These are phyloP conservation scores for Drosophila ironensis DNA, from an alignment of 1,140 invertebrate species.

Conservation along the genomic window DNA sequence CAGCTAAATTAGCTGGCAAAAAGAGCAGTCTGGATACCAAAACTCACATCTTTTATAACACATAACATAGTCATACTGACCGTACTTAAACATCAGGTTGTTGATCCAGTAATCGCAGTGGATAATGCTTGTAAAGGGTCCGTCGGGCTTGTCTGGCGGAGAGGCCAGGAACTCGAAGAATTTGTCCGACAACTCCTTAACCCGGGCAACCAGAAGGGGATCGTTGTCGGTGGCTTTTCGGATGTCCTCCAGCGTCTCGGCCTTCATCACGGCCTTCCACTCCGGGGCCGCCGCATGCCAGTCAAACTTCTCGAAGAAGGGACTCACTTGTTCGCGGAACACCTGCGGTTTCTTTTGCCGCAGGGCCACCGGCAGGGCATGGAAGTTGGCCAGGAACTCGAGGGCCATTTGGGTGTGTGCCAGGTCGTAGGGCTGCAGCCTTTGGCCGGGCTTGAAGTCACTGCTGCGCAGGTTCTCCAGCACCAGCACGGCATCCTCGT, in stretches of 20 bases:
- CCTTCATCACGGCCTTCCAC: slow-evolving; percentile 49
- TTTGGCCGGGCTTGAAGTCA: slow-evolving; percentile 82
- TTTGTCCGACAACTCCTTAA: slow-evolving; percentile 32
- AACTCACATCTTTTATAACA: no score
- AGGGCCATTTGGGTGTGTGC: slow-evolving; percentile 82
- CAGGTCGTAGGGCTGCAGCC: slow-evolving; percentile 83
- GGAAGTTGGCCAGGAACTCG: slow-evolving; percentile 83
- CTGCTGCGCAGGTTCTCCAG: slow-evolving; percentile 84
- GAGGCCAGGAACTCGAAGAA: slow-evolving; percentile 50
- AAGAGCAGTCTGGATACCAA: no score
- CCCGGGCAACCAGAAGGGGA: slow-evolving; percentile 10
- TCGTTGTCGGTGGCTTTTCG: slow-evolving; percentile 44
- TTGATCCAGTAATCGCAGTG: slow-evolving; percentile 86
- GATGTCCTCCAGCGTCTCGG: slow-evolving; percentile 51
- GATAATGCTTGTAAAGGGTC: slow-evolving; percentile 83
- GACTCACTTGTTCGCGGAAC: slow-evolving; percentile 82
- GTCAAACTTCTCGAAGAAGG: slow-evolving; percentile 73
- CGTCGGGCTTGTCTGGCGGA: slow-evolving; percentile 21
- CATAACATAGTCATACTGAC: slow-evolving; percentile 49
- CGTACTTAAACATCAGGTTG: slow-evolving; percentile 84
- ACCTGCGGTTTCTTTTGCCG: slow-evolving; percentile 82
- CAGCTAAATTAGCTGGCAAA: no score
- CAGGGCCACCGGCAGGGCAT: slow-evolving; percentile 84
- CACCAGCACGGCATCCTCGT: slow-evolving; percentile 84
- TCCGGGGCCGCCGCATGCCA: slow-evolving; percentile 59